phyloP scores from a whole-genome alignment of 2,888 invertebrate genomes.

The Rhagophthalmus giganteus region DNA sequence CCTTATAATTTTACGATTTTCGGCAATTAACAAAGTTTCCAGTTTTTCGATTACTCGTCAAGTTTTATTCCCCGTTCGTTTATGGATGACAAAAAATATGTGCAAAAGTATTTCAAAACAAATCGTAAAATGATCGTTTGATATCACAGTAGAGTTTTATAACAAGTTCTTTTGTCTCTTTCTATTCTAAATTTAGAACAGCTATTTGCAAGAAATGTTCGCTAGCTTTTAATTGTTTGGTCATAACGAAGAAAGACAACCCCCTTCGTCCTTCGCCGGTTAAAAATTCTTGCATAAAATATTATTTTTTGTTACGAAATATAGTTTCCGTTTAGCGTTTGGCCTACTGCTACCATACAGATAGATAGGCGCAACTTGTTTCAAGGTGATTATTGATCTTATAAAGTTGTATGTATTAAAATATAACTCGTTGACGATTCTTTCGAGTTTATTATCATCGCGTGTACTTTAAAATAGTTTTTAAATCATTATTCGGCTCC shows the following conservation, averaged over 20 bases:
- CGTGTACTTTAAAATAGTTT: too few species aligned
- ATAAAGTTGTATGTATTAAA: conserved; percentile 33
- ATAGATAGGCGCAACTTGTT: conserved; percentile 36
- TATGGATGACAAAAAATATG: not conserved
- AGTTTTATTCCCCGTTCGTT: conserved; percentile 1
- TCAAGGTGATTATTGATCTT: conserved; percentile 41
- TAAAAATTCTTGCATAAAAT: too few species aligned
- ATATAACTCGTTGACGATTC: not conserved
- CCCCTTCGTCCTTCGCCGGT: too few species aligned
- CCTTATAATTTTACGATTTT: too few species aligned
- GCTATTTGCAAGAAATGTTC: not conserved
- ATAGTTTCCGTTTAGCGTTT: too few species aligned
- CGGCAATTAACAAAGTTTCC: too few species aligned
- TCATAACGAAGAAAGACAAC: too few species aligned
- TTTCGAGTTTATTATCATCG: not conserved
- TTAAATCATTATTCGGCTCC: too few species aligned
- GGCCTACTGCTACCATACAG: too few species aligned
- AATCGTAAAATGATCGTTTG: conserved; percentile 23
- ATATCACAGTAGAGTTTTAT: conserved; percentile 16
- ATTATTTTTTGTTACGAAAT: too few species aligned
- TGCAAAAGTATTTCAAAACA: conserved; percentile 12
- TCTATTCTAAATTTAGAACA: conserved; percentile 22
- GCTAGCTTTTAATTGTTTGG: too few species aligned
- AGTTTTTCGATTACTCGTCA: not conserved
- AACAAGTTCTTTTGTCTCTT: conserved; percentile 25